A percentile compares a stretch with the other conserved stretches of the same genome.
Conservation (phyloP, 1,140 invertebrate species). For the Kradibia gibbosae region DNA sequence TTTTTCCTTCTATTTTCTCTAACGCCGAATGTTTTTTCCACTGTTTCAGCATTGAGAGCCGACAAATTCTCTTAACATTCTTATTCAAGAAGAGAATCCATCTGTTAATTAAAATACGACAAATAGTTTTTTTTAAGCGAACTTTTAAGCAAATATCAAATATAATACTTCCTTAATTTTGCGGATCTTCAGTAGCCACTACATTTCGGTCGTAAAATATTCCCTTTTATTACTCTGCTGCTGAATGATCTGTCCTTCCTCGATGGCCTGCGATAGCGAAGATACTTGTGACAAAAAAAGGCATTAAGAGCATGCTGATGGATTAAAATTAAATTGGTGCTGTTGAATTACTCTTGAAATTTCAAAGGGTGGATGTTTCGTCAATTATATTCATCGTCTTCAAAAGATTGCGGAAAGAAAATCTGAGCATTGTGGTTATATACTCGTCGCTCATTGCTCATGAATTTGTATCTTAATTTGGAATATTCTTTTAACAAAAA, state of each 20-base stretch:
- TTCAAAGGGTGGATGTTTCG: not conserved
- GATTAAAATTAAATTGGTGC: conserved; percentile 46
- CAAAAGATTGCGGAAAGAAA: not conserved
- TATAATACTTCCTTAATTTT: conserved; percentile 36
- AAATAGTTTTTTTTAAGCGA: too few species aligned
- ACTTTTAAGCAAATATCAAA: conserved; percentile 45
- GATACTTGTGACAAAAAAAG: conserved; percentile 37
- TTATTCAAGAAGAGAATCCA: conserved; percentile 42
- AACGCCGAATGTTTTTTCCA: not conserved
- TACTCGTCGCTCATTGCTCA: too few species aligned
- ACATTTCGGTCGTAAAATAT: not conserved
- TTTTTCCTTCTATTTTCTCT: not conserved
- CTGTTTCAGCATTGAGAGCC: not conserved
- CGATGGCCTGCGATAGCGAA: conserved; percentile 9
- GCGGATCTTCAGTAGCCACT: not conserved
- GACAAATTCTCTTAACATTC: conserved; percentile 43
- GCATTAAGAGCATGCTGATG: conserved; percentile 27
- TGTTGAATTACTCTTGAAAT: conserved; percentile 33
- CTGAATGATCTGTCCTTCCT: conserved; percentile 20
- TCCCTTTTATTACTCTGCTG: not conserved
- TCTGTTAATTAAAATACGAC: conserved; percentile 52
- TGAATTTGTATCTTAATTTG: too few species aligned
- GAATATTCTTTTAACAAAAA: too few species aligned
- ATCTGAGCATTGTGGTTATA: too few species aligned
- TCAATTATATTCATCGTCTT: not conserved